Conservation (phyloP, 2,113 vertebrate species). For the Toxotes jaculatrix region DNA sequence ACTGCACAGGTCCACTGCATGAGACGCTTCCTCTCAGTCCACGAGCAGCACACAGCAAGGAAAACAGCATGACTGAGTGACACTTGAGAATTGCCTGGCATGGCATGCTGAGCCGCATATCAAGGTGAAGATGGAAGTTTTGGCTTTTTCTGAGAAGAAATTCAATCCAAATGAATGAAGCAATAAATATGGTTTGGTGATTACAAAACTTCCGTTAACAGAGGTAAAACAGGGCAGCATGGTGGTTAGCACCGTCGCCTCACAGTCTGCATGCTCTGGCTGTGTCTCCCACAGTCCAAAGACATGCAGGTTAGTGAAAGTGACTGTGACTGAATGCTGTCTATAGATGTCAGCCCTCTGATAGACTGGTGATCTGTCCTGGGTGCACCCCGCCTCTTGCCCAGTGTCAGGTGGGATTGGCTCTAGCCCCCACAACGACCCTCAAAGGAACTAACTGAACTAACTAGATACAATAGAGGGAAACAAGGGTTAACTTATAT, state of each 20-base stretch:
- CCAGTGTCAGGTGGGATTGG: too few relatives aligned
- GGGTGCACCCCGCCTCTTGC: too few relatives aligned
- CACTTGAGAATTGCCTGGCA: conserved; percentile 58
- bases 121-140: conserved; percentile 7
- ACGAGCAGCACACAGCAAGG: neutral
- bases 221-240: too few relatives aligned
- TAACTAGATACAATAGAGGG: neutral
- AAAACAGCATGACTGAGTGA: conserved; percentile 54
- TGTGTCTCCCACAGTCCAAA: too few relatives aligned
- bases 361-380: too few relatives aligned
- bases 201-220: neutral
- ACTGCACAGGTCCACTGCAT: conserved; percentile 28
- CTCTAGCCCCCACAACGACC: too few relatives aligned
- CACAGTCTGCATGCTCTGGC: too few relatives aligned
- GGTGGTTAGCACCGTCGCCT: too few relatives aligned
- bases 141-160: conserved; percentile 2
- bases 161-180: neutral
- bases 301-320: too few relatives aligned
- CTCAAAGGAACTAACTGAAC: neutral
- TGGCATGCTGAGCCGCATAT: conserved; percentile 52
- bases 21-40: conserved; percentile 6
- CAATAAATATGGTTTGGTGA: neutral
- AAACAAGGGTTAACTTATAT: neutral
- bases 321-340: too few relatives aligned
- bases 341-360: too few relatives aligned